Base-by-base conservation (phyloP, 2,113 vertebrate species). In the Erinaceus europaeus region DNA sequence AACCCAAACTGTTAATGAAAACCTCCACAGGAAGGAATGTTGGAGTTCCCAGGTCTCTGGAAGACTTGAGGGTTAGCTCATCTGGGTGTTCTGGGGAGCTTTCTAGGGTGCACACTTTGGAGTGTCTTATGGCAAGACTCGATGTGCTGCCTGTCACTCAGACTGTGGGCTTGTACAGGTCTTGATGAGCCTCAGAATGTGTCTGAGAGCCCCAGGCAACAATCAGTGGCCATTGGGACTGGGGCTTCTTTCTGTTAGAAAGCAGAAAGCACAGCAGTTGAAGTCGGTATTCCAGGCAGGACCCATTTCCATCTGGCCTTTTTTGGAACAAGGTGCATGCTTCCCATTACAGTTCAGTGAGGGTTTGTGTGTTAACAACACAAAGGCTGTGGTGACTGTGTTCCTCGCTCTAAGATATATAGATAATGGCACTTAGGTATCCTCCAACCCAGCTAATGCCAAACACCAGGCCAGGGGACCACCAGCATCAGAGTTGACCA, bases 231-330 rank as follows among this genome's bases (percentile, higher is more conserved):
- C n/a, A 0, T 55, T 8, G 44, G 72, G 72, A 68, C 2, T 12
- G 21, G 44, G n/a, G 12, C 48, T 80, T 61, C 80, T 92, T 87
- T 92, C 38, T 32, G 0, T 55, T 34, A 65, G 53, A 55, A 42
- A 15, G 5, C 17, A 38, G 55, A 52, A 40, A 3, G n/a, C 3
- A 5, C 20, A 65, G 57, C 25, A 42, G 42, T 55, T 77, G 85
- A 57, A 32, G 34, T 18, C 53, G 75, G 52, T 44, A 20, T 77
- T 77, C 78, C 17, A 38, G 11, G 36, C 17, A 38, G 11, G 36
- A 34, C 76, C 40, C 18, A 21, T 75, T 90, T 77, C 59, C 32
- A 21, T n/a, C 21, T 2, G 20, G 53, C 32, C 27, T 32, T 20
- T 50, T 29, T 74, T 36, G 42, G 29, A 62, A 15, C 0, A 25